Base-by-base conservation (phyloP, 2,113 vertebrate genomes). In the Sarotherodon lohbergeri region DNA sequence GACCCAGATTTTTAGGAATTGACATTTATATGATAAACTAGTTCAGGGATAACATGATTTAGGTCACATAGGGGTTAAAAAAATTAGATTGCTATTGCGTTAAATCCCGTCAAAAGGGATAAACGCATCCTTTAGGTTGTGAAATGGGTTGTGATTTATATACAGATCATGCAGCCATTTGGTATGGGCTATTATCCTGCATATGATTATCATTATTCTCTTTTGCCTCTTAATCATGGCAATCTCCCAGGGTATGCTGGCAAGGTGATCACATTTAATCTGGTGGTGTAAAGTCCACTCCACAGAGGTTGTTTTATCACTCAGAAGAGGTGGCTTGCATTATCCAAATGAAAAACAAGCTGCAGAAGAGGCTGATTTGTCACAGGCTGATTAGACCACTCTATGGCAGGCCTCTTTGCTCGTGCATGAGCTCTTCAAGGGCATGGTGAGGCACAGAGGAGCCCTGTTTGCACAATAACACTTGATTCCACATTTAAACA, bases 301-400 rank as follows among this genome's bases (percentile, higher is more conserved):
- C 88, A 85, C 83, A 84, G 88, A 92, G 94, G 89, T 91, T 94
- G 90, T 94, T 93, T 94, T 91, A 94, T 95, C 94, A 94, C 92
- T 93, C 91, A 88, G 90, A 85, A 89, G 91, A 87, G 87, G 89
- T 90, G 88, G 86, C 61, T 66, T 90, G 91, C 93, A 95, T 94
- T 94, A 95, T 91, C 94, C 90, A 91, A 93, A 96, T 95, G 94
- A 95, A 94, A 95, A 96, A 95, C 89, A 95, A 94, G 93, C 87
- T 19, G 84, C 63, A 89, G 88, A 94, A 87, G 91, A 90, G 86
- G 86, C 82, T 86, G 93, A 95, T 95, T 95, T 91, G 92, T 94
- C 94, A 94, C 81, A 71, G 82, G 63, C 86, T 94, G 91, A 95
- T 94, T 94, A 93, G 91, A 87, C 84, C 89, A 73, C 86, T 92